These are phyloP conservation scores for Dasypolia templi DNA, from an alignment of 2,888 invertebrate species.

Conservation along the genomic window DNA sequence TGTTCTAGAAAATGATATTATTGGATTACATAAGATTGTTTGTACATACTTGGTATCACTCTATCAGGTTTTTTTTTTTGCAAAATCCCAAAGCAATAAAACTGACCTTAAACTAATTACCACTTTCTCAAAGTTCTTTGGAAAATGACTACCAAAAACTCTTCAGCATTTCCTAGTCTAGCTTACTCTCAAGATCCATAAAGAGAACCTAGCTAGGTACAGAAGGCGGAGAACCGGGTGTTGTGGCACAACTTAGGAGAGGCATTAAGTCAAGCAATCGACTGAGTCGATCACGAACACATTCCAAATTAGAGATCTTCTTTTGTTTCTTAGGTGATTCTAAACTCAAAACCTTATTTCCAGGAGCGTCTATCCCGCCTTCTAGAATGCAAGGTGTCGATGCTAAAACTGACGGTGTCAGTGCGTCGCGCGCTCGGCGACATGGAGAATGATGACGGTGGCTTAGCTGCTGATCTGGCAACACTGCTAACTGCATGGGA, in stretches of 20 bases:
- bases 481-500: slow-evolving; percentile 93
- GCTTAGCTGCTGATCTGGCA: slow-evolving; percentile 92
- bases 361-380: slow-evolving; percentile 89
- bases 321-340: slow-evolving; percentile 3
- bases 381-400: slow-evolving; percentile 90
- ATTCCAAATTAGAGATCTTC: neutral
- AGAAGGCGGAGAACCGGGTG: neutral
- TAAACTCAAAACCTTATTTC: slow-evolving; percentile 51
- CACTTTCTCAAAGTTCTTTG: too few relatives aligned
- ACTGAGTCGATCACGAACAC: neutral
- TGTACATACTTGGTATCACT: neutral
- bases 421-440: slow-evolving; percentile 90
- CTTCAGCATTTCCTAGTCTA: neutral
- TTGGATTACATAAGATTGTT: neutral
- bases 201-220: neutral
- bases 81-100: too few relatives aligned
- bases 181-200: neutral
- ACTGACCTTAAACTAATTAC: too few relatives aligned
- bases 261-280: neutral
- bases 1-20: neutral
- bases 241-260: neutral
- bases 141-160: neutral
- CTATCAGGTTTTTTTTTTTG: neutral
- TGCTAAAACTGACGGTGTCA: slow-evolving; percentile 90
- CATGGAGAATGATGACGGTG: slow-evolving; percentile 82